phyloP scores from a whole-genome alignment of 2,888 invertebrate genomes.

The Megamerina dolium region DNA sequence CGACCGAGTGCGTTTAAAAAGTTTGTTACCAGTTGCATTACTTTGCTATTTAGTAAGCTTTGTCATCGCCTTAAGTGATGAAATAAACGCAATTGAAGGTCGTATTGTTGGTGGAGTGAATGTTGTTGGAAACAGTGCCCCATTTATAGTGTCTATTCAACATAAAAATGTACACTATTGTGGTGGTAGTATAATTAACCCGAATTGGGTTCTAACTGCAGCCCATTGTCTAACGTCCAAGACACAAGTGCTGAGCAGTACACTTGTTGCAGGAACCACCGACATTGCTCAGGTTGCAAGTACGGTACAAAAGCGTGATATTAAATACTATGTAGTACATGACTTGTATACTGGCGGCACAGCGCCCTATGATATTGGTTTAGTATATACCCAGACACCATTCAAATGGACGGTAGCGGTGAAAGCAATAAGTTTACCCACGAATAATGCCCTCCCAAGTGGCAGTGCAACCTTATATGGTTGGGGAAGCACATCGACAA shows the following conservation, averaged over 20 bases:
- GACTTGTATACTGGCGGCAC: slow-evolving; percentile 40
- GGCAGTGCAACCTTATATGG: slow-evolving; percentile 39
- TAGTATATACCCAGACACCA: slow-evolving; percentile 35
- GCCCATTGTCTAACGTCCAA: slow-evolving; percentile 39
- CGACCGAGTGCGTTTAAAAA: too few species aligned
- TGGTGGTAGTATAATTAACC: slow-evolving; percentile 39
- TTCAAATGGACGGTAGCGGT: slow-evolving; percentile 38
- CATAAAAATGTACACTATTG: slow-evolving; percentile 36
- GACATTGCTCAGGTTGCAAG: slow-evolving; percentile 31
- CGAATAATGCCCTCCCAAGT: slow-evolving; percentile 23
- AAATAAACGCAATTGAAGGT: too few species aligned
- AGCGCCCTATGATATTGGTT: slow-evolving; percentile 42
- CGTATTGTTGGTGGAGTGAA: slow-evolving; percentile 37
- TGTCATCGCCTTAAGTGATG: too few species aligned
- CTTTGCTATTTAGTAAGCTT: too few species aligned
- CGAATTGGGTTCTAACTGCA: slow-evolving; percentile 43
- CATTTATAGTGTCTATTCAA: slow-evolving; percentile 43
- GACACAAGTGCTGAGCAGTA: slow-evolving; percentile 30
- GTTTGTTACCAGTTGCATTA: too few species aligned
- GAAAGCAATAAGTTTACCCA: slow-evolving; percentile 31
- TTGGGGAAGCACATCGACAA: slow-evolving; percentile 43
- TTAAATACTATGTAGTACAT: slow-evolving; percentile 33
- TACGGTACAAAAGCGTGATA: slow-evolving; percentile 33
- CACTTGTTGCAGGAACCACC: slow-evolving; percentile 38
- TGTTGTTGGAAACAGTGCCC: slow-evolving; percentile 34